phyloP scores from a whole-genome alignment of 1,140 invertebrate genomes.

The Drosophila sechellia region DNA sequence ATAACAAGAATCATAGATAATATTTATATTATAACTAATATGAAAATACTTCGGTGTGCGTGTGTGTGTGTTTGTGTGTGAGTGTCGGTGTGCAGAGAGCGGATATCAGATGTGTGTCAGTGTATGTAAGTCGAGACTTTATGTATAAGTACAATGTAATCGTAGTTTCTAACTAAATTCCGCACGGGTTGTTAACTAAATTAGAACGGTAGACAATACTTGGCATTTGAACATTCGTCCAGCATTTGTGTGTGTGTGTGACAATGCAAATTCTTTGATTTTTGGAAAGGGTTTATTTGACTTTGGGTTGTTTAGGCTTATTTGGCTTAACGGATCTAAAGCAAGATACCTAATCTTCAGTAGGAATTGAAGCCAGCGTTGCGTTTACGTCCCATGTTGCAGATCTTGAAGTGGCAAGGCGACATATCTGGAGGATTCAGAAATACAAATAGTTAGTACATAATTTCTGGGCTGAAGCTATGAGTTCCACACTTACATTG shows the following conservation, averaged over 20 bases:
- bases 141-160: conserved; percentile 41
- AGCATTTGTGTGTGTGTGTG: conserved; percentile 7
- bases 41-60: conserved; percentile 59
- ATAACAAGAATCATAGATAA: conserved; percentile 54
- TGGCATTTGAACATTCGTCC: conserved; percentile 46
- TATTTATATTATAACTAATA: conserved; percentile 38
- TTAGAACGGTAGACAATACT: conserved; percentile 49
- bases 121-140: conserved; percentile 17
- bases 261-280: conserved; percentile 20
- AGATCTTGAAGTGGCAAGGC: conserved; percentile 81
- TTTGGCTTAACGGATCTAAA: conserved; percentile 4
- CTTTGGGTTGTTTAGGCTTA: conserved; percentile 20
- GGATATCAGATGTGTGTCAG: conserved; percentile 5
- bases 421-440: conserved; percentile 66
- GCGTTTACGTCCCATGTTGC: conserved; percentile 80
- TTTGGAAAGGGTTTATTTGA: conserved; percentile 30
- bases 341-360: conserved; percentile 8
- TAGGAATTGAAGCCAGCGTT: conserved; percentile 59
- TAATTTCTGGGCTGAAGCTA: background rate
- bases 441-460: background rate
- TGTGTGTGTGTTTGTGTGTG: conserved; percentile 8
- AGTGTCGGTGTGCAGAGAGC: conserved; percentile 17
- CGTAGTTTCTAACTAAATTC: conserved; percentile 46
- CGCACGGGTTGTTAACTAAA: conserved; percentile 12
- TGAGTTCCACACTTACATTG: conserved; percentile 75